Evolutionary conservation across 2,113 vertebrate genomes (phyloP).

Genomic region (Sylvietta virens): DNA sequence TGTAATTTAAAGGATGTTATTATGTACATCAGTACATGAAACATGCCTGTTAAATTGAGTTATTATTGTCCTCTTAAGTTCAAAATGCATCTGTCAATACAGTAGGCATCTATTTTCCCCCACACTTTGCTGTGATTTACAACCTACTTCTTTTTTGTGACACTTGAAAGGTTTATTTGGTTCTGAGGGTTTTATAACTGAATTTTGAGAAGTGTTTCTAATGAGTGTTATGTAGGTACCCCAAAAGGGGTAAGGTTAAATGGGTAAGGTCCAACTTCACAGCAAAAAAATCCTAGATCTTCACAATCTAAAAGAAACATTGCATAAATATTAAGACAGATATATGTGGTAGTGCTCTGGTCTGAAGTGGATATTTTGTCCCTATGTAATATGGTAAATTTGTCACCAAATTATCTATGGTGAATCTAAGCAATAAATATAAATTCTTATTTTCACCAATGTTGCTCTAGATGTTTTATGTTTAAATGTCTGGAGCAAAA

Average conservation of each 20-base stretch:
- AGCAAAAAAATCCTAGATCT: background rate
- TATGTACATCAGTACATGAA: background rate
- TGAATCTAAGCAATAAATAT: background rate
- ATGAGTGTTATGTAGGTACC: fast-evolving
- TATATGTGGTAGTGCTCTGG: fast-evolving
- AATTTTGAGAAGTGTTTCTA: background rate
- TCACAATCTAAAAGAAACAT: background rate
- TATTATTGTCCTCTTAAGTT: background rate
- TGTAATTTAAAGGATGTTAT: background rate
- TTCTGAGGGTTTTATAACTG: background rate
- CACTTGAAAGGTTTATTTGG: background rate
- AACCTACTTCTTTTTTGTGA: background rate
- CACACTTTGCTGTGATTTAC: background rate
- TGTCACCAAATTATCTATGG: background rate
- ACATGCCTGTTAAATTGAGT: fast-evolving
- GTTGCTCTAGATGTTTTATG: background rate
- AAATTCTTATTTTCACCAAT: background rate
- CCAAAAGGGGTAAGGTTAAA: background rate
- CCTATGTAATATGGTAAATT: background rate
- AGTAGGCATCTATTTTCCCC: background rate
- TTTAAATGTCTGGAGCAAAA: background rate
- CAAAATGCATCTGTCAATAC: background rate
- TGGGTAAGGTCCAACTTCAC: background rate
- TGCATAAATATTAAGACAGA: background rate
- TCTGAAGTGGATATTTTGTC: background rate